Conservation (phyloP, 2,888 invertebrate genomes). For the Apodemia duryi region DNA sequence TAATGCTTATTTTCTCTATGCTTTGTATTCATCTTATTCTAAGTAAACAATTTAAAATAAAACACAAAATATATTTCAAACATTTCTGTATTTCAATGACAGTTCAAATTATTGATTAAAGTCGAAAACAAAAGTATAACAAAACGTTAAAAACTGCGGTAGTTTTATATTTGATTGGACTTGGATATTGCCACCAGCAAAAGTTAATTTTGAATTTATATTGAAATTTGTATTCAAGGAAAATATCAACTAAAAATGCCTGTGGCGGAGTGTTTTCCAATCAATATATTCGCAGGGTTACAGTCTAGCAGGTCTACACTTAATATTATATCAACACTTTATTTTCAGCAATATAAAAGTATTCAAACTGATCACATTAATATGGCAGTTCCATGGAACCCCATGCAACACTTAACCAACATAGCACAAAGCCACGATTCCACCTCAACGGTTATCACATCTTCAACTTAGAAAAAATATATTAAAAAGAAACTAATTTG, state of each 20-base stretch:
- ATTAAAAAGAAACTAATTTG: not conserved
- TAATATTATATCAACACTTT: constrained; percentile 67
- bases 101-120: constrained; percentile 70
- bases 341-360: constrained; percentile 76
- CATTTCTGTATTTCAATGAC: constrained; percentile 72
- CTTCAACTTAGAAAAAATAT: constrained; percentile 14
- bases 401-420: constrained; percentile 71
- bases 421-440: constrained; percentile 36
- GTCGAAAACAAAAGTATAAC: constrained; percentile 75
- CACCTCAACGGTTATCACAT: constrained; percentile 16
- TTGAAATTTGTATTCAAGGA: constrained; percentile 47
- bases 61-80: constrained; percentile 64
- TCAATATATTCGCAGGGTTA: constrained; percentile 64
- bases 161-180: constrained; percentile 63
- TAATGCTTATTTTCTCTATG: no score
- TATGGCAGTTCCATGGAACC: constrained; percentile 75
- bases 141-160: constrained; percentile 54
- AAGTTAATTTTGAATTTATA: constrained; percentile 34
- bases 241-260: constrained; percentile 44
- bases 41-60: constrained; percentile 34
- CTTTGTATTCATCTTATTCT: no score
- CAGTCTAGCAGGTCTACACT: constrained; percentile 76
- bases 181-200: constrained; percentile 57
- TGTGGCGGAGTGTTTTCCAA: constrained; percentile 55
- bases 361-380: constrained; percentile 77